Evolutionary conservation across 2,888 invertebrate species (phyloP), one percentile per base, ranked within the genome.

Genomic region (Rugalucina vietnamica): DNA sequence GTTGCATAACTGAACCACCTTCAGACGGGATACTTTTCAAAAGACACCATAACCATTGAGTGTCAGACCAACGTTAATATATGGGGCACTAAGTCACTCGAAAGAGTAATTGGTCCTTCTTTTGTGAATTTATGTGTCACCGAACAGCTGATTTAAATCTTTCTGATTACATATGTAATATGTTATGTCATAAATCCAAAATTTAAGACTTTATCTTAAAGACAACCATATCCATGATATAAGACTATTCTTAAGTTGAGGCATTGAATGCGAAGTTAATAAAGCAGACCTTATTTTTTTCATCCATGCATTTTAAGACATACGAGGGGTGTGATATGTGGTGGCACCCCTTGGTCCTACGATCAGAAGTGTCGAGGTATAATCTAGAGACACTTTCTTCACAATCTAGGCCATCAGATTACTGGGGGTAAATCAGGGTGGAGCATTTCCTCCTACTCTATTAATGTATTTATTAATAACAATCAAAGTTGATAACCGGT

Each of bases 51-150:
- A 18, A 43, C 8, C 18, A 43, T 43, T 43, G 18, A 43, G 18
- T 8, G 43, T 43, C 43, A 43, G 18, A 43, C 18, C 8, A 18
- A 12, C 8, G 8, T 43, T 43, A 18, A 43, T 43, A 12, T 43
- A 12, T 43, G 18, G 43, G 18, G 43, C 10, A 12, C 10, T 43
- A 43, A 43, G 43, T 43, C 43, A 12, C 43, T 18, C 18, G 43
- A 43, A 43, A 43, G 10, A 43, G 43, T 18, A 43, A 43, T 18
- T 43, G 43, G 43, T 43, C 43, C 8, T 27, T 29, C 60, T 18
- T n/a, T 60, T 60, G 60, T 60, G 29, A 60, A 60, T 27, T 60
- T 60, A 4, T 60, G 60, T 60, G 60, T 60, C 60, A 60, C 8
- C 29, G 60, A 60, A 60, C 60, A 60, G 24, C 60, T 60, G 60